Conservation (phyloP, 2,888 invertebrate species). For the Epicampocera succincta region DNA sequence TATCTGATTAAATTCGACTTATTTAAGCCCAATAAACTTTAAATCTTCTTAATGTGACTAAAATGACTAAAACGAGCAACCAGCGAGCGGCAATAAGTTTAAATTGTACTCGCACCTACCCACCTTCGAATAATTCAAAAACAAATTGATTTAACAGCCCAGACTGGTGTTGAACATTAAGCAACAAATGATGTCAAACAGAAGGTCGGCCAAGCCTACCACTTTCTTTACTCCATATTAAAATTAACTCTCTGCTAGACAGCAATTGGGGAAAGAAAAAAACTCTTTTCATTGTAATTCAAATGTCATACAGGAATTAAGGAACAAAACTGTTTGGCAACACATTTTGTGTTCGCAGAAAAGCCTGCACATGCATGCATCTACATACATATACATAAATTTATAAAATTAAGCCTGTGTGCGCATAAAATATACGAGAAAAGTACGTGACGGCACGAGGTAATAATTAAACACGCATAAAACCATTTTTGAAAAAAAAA, state of each 20-base stretch:
- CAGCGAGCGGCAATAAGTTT: no score
- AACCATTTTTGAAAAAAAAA: slow-evolving; percentile 42
- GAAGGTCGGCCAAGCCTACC: neutral
- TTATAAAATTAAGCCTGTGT: neutral
- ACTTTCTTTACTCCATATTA: neutral
- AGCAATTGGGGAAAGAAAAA: neutral
- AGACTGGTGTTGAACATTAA: neutral
- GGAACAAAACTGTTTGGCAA: slow-evolving; percentile 13
- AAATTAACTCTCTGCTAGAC: neutral
- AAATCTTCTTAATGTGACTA: no score
- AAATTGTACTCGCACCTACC: no score
- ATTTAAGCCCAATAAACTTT: no score
- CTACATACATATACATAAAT: neutral
- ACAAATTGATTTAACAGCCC: slow-evolving; percentile 8
- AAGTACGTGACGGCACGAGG: slow-evolving; percentile 43
- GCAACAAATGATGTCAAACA: slow-evolving; percentile 5
- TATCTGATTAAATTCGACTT: no score
- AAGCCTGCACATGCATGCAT: neutral
- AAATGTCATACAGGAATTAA: slow-evolving; percentile 33
- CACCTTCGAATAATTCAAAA: no score
- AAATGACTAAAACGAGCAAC: no score
- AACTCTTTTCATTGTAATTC: slow-evolving; percentile 30
- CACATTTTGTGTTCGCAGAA: neutral
- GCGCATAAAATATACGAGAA: neutral
- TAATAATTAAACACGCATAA: slow-evolving; percentile 55